Conservation (phyloP, 2,888 invertebrate species). For the Chymomyza amoena region DNA sequence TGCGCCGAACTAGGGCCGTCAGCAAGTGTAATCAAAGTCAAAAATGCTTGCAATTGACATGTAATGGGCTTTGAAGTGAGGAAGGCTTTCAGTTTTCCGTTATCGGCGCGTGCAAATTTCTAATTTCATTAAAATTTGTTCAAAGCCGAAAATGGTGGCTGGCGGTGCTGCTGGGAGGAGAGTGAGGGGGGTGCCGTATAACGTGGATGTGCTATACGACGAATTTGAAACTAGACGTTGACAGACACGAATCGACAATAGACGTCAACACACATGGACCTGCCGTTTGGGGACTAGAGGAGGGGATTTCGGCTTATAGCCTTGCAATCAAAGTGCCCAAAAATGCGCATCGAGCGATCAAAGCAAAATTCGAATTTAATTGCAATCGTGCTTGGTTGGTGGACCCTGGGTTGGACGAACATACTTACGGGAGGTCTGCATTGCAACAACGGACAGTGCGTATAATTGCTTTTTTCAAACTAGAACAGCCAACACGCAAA, state of each 20-base stretch:
- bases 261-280: conserved; percentile 55
- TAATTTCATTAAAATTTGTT: conserved; percentile 70
- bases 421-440: not conserved
- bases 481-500: conserved; percentile 3
- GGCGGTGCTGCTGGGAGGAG: not conserved
- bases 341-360: conserved; percentile 40
- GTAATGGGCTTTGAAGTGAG: conserved; percentile 28
- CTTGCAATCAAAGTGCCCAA: conserved; percentile 61
- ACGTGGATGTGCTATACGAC: not conserved
- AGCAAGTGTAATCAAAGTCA: conserved; percentile 52
- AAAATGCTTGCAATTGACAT: conserved; percentile 60
- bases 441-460: conserved; percentile 12
- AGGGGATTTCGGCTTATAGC: conserved; percentile 35
- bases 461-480: conserved; percentile 36
- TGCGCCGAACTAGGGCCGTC: not conserved
- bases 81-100: conserved; percentile 31
- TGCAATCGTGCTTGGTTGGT: conserved; percentile 53
- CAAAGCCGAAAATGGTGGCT: conserved; percentile 26
- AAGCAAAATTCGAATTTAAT: conserved; percentile 71
- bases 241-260: conserved; percentile 71
- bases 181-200: not conserved
- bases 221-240: conserved; percentile 51
- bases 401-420: conserved; percentile 35
- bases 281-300: not conserved
- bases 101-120: conserved; percentile 57